Percentiles rank a stretch among this genome's conserved stretches.
These are phyloP conservation scores for Steatocranus sp. DNA, from an alignment of 2,797 vertebrate species.

Conservation along the genomic window DNA sequence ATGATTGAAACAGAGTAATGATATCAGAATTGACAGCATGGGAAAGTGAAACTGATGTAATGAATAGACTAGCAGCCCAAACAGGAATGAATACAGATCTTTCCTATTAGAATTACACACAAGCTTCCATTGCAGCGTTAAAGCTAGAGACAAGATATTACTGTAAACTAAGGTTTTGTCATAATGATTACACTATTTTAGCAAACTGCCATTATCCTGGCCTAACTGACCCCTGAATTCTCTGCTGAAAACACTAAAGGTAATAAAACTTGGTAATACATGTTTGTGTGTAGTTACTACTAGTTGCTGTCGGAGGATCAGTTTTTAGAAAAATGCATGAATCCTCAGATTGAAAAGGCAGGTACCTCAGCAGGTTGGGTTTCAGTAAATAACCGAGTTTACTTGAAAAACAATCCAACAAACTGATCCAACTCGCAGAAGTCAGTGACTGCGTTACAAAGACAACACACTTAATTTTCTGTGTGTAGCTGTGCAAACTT, in stretches of 20 bases:
- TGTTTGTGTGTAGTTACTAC: neutral
- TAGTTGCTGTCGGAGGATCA: neutral
- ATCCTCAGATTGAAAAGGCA: neutral
- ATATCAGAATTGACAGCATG: neutral
- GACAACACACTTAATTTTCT: neutral
- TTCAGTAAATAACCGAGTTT: neutral
- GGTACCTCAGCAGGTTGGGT: neutral
- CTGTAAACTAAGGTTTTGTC: neutral
- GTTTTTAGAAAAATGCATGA: neutral
- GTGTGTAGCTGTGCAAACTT: neutral
- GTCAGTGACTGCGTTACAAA: neutral
- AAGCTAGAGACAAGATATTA: neutral
- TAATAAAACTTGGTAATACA: neutral
- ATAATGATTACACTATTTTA: neutral
- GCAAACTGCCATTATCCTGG: neutral
- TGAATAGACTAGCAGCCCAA: neutral
- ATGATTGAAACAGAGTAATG: neutral
- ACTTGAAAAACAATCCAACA: neutral
- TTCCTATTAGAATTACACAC: neutral
- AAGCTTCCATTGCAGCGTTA: neutral
- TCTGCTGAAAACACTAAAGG: neutral
- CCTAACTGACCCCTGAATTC: neutral
- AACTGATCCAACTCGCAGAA: neutral
- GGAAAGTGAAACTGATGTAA: neutral
- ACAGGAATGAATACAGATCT: neutral